Evolutionary conservation across 2,113 vertebrate species (phyloP).

Genomic region (Orthonyx spaldingii): DNA sequence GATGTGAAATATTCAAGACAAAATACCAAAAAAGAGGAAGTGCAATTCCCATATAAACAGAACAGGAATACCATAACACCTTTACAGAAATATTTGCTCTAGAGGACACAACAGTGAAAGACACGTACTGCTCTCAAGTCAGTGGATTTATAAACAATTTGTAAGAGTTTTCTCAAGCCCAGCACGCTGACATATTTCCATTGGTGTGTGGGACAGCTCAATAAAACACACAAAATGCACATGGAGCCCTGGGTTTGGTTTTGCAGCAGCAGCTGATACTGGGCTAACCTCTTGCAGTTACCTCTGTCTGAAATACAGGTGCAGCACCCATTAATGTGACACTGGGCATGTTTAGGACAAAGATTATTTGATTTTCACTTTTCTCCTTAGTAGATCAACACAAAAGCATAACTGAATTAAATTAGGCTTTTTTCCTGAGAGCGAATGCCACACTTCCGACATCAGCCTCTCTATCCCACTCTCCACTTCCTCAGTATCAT

Average conservation of each 20-base stretch:
- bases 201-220: background rate
- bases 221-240: background rate
- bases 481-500: background rate
- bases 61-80: background rate
- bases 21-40: background rate
- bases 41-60: background rate
- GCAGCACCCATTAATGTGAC: background rate
- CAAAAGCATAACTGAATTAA: background rate
- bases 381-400: background rate
- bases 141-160: background rate
- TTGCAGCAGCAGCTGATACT: background rate
- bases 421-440: background rate
- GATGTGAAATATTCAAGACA: background rate
- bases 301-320: background rate
- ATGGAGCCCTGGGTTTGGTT: background rate
- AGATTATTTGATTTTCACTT: background rate
- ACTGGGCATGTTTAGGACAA: background rate
- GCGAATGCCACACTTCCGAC: background rate
- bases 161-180: background rate
- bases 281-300: background rate
- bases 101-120: background rate
- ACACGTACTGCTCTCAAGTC: background rate
- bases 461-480: too few species aligned
- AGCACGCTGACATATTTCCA: background rate
- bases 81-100: background rate